These are phyloP conservation scores for Addax nasomaculatus DNA, from an alignment of 2,113 vertebrate species.

Conservation along the genomic window DNA sequence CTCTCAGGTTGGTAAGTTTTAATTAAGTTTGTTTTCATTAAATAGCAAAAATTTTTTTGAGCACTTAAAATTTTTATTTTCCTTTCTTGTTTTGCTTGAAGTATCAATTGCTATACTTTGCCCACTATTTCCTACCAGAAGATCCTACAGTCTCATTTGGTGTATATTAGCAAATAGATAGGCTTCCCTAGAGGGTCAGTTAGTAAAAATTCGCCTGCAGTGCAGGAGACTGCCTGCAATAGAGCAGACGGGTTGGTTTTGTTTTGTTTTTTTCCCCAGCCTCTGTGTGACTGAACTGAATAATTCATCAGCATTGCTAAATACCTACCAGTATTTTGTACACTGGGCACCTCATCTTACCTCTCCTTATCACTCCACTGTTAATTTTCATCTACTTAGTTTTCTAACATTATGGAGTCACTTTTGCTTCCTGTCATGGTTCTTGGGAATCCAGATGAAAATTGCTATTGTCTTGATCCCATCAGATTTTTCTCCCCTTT, in stretches of 20 bases:
- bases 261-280: neutral
- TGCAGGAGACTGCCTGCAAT: neutral
- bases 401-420: neutral
- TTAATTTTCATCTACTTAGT: neutral
- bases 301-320: neutral
- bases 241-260: neutral
- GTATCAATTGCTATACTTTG: neutral
- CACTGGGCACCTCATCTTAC: neutral
- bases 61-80: conserved; percentile 15
- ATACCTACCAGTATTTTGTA: neutral
- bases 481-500: neutral
- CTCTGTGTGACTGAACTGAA: neutral
- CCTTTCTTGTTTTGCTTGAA: neutral
- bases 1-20: neutral
- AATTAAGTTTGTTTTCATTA: neutral
- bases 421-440: neutral
- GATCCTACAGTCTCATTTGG: neutral
- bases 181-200: neutral
- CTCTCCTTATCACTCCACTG: neutral
- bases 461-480: neutral
- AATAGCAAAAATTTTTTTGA: neutral
- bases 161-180: neutral
- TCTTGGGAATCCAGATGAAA: neutral
- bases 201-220: neutral
- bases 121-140: neutral